Evolutionary conservation across 2,888 invertebrate genomes (phyloP), one percentile per base, ranked within the genome.

Genomic region (Epinotia demarniana): DNA sequence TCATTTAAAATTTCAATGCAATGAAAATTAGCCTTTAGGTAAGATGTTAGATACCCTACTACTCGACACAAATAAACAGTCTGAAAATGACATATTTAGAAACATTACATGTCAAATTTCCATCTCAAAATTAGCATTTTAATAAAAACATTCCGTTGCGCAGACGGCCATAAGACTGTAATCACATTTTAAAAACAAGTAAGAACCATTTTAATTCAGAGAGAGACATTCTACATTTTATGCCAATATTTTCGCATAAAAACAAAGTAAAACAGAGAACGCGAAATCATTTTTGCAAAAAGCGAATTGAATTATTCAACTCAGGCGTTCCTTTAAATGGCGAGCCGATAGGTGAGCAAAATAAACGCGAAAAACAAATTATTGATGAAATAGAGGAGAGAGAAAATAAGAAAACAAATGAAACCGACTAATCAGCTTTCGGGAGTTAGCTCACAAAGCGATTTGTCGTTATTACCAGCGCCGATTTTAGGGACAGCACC

Each of bases 401-500:
- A 66, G 46, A 33, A 61, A 57, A 75, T 67, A 75, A 67, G 71
- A 72, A 72, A 69, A 72, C n/a, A n/a, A 55, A 33, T 23, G 49
- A 49, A 19, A 57, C 16, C 61, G 61, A 66, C 58, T 62, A 71
- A 75, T 75, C 61, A 72, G 67, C 72, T 72, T 67, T 33, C 46
- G 33, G 23, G 27, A 55, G 66, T 57, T 33, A 66, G 72, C 75
- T 72, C 61, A 67, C 72, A 75, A 71, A 72, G 46, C 71, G 57
- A 75, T 75, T 72, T 67, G 75, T 67, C 67, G 75, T 75, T 72
- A 75, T 75, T 75, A 75, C 73, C 33, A 23, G 27, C 63, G 61
- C 61, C 49, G 75, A 75, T 72, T 71, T 55, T 55, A 49, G 64
- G 67, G 68, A 68, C 71, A 69, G 71, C 71, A 75, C 72, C 71